Conservation (phyloP, 1,140 invertebrate species). For the Leptonema lineaticorne region DNA sequence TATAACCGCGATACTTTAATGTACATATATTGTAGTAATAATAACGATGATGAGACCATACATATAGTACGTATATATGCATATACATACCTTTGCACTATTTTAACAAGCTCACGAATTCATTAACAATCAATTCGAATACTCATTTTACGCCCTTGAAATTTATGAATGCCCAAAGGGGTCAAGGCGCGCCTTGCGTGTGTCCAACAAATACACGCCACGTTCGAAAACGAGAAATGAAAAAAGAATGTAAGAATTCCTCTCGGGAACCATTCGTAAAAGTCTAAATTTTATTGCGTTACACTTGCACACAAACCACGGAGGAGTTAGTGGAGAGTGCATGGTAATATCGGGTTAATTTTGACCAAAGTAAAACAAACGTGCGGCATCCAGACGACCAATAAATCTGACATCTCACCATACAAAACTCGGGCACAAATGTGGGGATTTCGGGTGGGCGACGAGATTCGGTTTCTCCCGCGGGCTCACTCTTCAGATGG, state of each 20-base stretch:
- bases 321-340: no score
- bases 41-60: no score
- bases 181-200: neutral
- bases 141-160: neutral
- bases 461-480: constrained; percentile 30
- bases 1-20: no score
- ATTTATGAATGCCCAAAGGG: neutral
- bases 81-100: neutral
- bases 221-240: no score
- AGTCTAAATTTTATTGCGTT: no score
- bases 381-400: constrained; percentile 1
- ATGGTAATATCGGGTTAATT: neutral
- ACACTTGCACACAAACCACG: neutral
- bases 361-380: constrained; percentile 19
- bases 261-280: no score
- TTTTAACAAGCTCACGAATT: neutral
- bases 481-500: constrained; percentile 9
- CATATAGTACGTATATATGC: neutral
- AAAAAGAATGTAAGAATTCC: no score
- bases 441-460: constrained; percentile 30
- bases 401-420: constrained; percentile 32
- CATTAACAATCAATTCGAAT: neutral
- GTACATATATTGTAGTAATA: no score
- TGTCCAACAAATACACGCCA: neutral
- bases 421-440: constrained; percentile 7